These are phyloP conservation scores for Sweltsa coloradensis DNA, from an alignment of 1,140 invertebrate genomes.

Conservation along the genomic window DNA sequence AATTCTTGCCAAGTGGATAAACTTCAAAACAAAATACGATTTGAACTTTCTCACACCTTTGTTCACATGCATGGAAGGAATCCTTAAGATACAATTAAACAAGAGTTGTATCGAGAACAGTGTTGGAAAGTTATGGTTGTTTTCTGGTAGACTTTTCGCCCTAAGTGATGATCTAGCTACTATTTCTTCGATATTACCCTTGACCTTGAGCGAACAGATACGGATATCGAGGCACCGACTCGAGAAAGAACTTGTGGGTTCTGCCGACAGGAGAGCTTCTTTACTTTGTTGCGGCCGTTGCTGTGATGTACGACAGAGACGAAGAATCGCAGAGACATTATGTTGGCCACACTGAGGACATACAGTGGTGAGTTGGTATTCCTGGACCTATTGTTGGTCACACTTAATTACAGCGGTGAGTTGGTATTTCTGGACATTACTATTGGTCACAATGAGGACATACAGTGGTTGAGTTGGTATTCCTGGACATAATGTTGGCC, in stretches of 20 bases:
- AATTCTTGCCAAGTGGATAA: no score
- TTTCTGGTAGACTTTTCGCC: no score
- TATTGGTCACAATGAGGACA: no score
- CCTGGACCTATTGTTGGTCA: neutral
- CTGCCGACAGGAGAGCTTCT: slow-evolving; percentile 83
- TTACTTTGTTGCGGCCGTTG: slow-evolving; percentile 86
- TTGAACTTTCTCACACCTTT: no score
- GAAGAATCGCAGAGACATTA: slow-evolving; percentile 88
- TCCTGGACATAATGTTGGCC: slow-evolving; percentile 87
- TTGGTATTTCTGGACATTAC: neutral
- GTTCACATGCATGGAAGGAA: no score
- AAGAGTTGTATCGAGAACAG: no score
- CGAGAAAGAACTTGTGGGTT: slow-evolving; percentile 77
- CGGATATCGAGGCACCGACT: slow-evolving; percentile 83
- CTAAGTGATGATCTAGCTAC: no score
- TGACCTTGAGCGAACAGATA: slow-evolving; percentile 45
- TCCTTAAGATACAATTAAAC: no score
- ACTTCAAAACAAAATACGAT: no score
- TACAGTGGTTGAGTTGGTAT: no score
- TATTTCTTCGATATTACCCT: no score
- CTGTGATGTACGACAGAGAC: slow-evolving; percentile 79
- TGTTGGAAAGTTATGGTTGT: no score
- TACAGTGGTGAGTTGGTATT: slow-evolving; percentile 41
- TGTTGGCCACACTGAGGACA: slow-evolving; percentile 87
- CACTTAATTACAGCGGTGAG: neutral